These are phyloP conservation scores for Clarias magur DNA, from an alignment of 2,113 vertebrate genomes.

Conservation along the genomic window DNA sequence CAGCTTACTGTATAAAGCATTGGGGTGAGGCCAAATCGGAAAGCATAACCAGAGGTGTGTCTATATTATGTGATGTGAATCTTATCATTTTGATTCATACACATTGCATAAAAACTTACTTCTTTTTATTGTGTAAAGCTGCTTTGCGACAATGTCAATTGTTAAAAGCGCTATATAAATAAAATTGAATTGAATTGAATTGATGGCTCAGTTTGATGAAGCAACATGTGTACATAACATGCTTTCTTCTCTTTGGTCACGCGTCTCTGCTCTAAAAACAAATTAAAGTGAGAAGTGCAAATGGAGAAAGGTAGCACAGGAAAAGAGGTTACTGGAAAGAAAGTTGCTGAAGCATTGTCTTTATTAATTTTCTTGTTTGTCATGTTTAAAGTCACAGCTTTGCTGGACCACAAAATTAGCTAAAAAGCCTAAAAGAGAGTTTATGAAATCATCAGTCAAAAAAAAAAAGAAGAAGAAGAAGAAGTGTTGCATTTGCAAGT, in stretches of 20 bases:
- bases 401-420: neutral
- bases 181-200: too few relatives aligned
- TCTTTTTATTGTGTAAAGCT: too few relatives aligned
- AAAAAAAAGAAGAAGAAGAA: neutral
- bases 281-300: neutral
- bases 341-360: neutral
- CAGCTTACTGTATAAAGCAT: neutral
- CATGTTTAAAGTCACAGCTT: neutral
- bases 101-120: too few relatives aligned
- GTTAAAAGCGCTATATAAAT: too few relatives aligned
- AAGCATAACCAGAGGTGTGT: neutral
- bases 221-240: neutral
- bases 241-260: neutral
- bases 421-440: neutral
- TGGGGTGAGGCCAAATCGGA: neutral
- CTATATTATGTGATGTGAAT: too few relatives aligned
- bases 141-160: too few relatives aligned
- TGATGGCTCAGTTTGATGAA: neutral
- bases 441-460: constrained; percentile 14
- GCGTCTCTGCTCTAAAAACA: neutral
- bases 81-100: too few relatives aligned
- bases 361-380: neutral
- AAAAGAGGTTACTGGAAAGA: neutral
- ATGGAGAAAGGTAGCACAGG: neutral
- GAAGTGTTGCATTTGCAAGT: constrained; percentile 63